phyloP scores from a whole-genome alignment of 2,797 vertebrate genomes.

The Otolemur crassicaudatus region DNA sequence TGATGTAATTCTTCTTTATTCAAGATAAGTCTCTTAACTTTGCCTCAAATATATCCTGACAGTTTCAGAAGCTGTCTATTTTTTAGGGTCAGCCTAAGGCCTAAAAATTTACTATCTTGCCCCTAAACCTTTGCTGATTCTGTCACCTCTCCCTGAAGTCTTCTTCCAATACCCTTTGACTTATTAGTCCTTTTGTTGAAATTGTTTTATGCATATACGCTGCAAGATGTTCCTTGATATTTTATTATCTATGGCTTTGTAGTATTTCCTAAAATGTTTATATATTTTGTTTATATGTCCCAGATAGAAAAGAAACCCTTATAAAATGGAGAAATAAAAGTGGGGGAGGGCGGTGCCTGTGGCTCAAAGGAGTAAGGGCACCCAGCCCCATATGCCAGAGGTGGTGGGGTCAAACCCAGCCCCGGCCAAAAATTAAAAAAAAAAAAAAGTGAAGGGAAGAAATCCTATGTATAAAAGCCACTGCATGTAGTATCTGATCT shows the following conservation, averaged over 20 bases:
- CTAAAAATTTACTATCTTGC: not conserved
- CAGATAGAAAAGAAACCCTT: not conserved
- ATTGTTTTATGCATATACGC: not conserved
- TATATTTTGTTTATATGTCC: not conserved
- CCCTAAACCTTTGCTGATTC: not conserved
- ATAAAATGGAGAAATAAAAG: not conserved
- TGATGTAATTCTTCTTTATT: not conserved
- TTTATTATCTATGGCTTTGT: not conserved
- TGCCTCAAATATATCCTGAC: not conserved
- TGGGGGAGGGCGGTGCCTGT: too few relatives aligned
- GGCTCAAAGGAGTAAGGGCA: too few relatives aligned
- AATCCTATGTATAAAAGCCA: not conserved
- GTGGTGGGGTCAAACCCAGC: too few relatives aligned
- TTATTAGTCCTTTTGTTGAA: not conserved
- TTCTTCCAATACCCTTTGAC: not conserved
- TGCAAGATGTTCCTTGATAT: not conserved
- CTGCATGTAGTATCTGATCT: not conserved
- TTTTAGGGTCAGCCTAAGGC: not conserved
- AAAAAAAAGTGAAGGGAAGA: not conserved
- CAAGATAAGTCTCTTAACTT: not conserved
- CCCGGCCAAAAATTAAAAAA: too few relatives aligned
- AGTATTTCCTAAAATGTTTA: not conserved
- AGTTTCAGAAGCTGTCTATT: not conserved
- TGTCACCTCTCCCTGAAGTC: not conserved
- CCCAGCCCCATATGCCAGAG: too few relatives aligned